A percentile compares a stretch with the other conserved stretches of the same genome.
These are phyloP conservation scores for Malurus leucopterus DNA, from an alignment of 2,797 vertebrate species.

Conservation along the genomic window DNA sequence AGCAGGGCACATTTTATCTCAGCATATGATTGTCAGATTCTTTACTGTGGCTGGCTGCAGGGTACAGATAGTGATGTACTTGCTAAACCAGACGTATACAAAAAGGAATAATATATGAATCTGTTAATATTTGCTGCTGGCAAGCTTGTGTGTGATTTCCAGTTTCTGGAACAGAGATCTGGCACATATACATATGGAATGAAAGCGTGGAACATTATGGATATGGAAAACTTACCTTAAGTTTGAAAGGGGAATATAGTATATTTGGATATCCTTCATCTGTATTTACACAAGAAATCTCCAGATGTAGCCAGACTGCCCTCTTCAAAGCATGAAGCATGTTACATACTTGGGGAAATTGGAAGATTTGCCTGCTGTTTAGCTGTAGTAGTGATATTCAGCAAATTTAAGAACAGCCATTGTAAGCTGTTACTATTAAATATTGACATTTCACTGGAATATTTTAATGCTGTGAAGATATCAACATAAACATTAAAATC, in stretches of 20 bases:
- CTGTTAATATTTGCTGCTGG: conserved; percentile 63
- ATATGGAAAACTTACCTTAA: conserved; percentile 64
- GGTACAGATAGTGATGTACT: conserved; percentile 44
- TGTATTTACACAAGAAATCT: conserved; percentile 67
- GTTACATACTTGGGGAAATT: neutral
- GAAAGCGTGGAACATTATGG: conserved; percentile 50
- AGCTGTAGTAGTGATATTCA: neutral
- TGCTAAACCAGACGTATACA: conserved; percentile 49
- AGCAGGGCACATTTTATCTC: conserved; percentile 46
- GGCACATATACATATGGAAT: conserved; percentile 45
- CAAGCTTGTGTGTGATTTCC: conserved; percentile 51
- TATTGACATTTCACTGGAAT: neutral
- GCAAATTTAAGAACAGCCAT: neutral
- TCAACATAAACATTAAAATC: neutral
- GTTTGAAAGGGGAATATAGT: conserved; percentile 61
- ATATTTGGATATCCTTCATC: conserved; percentile 65
- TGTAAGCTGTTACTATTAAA: conserved; percentile 2
- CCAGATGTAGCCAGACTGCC: conserved; percentile 60
- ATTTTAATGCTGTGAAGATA: neutral
- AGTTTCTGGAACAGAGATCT: conserved; percentile 60
- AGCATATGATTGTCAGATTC: conserved; percentile 14
- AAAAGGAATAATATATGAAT: conserved; percentile 56
- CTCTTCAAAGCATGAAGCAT: conserved; percentile 53
- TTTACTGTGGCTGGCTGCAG: conserved; percentile 22
- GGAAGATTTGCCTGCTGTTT: conserved; percentile 4